Base-by-base conservation (phyloP, 2,797 vertebrate genomes). In the Florisuga fusca region DNA sequence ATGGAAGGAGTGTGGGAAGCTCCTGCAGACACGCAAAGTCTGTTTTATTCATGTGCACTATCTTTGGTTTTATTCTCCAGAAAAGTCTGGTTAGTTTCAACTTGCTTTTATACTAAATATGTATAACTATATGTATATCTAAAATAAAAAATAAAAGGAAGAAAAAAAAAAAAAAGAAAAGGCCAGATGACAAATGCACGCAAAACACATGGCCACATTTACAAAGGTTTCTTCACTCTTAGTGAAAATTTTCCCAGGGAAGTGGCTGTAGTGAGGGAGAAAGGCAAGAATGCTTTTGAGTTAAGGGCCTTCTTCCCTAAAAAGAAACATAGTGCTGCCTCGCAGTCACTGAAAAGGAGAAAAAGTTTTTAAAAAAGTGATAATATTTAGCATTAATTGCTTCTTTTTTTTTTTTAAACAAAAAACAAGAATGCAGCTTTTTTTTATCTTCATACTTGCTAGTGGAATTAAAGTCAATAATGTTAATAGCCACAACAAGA, bases 201-300 rank as follows among this genome's bases (percentile, higher is more conserved):
- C 43, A 88, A 85, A 95, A 89, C 89, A 95, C 66, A 94, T 61
- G 82, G 84, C 76, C 73, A 95, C 50, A 7, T 91, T 93, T 86
- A 84, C 26, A 94, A 92, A 90, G 45, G 25, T 48, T 53, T 75
- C 69, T 59, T 84, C 3, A 0, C 62, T 69, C 34, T 75, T 18
- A 84, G 61, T 25, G n/a, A 94, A 59, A 66, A 73, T 92, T 95
- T 93, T 97, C 87, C 89, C 91, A 90, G 55, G 59, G 36, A 96
- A 86, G 34, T 3, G 0, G 0, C 66, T 71, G 59, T 12, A 78
- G n/a, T 54, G n/a, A 85, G 11, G 38, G 23, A 75, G 29, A 87
- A 87, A 72, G 54, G 71, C 33, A 92, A 51, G 36, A 92, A 89
- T 59, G 75, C 22, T 88, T 93, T 72, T 50, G 46, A 74, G 43